These are phyloP conservation scores for Ailuropoda melanoleuca DNA, from an alignment of 2,113 vertebrate genomes.

Conservation along the genomic window DNA sequence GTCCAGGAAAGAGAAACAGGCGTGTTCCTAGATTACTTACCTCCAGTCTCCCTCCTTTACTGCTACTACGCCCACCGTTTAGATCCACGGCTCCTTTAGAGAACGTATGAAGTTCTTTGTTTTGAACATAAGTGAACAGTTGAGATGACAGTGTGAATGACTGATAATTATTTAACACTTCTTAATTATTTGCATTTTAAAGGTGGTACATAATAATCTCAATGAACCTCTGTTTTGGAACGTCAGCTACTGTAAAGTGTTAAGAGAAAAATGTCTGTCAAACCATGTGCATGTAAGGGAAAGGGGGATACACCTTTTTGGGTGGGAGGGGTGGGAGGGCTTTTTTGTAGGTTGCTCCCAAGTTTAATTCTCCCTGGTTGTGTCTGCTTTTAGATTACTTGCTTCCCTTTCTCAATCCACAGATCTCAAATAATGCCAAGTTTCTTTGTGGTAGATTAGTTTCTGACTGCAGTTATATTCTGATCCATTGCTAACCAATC, in stretches of 20 bases:
- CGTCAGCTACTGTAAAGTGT: neutral
- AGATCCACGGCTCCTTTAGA: neutral
- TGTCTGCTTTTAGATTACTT: neutral
- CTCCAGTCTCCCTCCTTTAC: neutral
- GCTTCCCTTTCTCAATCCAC: neutral
- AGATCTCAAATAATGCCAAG: neutral
- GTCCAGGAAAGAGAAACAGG: neutral
- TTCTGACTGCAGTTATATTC: neutral
- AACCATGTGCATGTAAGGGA: neutral
- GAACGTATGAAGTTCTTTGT: neutral
- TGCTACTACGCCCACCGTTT: neutral
- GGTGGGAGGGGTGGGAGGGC: neutral
- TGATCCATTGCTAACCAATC: neutral
- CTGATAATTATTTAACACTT: neutral
- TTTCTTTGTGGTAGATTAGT: neutral
- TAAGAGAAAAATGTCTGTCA: neutral
- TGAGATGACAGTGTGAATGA: neutral
- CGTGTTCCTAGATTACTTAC: neutral
- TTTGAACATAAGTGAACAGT: neutral
- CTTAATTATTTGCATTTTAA: constrained; percentile 2
- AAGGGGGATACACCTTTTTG: neutral
- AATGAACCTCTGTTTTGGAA: neutral
- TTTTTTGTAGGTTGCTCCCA: neutral
- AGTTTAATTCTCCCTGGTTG: neutral
- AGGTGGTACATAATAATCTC: neutral